Base-by-base conservation (phyloP, 2,113 vertebrate species). In the Clarias magur region DNA sequence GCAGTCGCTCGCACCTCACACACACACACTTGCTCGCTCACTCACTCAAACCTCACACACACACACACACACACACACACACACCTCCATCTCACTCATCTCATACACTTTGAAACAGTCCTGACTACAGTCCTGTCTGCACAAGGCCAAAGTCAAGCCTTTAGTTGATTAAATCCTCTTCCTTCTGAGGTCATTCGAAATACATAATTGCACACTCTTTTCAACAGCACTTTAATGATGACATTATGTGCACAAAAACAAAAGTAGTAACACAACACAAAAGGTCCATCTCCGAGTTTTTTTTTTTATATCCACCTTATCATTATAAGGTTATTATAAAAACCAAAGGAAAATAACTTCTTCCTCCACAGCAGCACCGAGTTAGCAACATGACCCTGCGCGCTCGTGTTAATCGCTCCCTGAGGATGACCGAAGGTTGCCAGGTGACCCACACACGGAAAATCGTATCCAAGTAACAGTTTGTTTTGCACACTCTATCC, bases 381-480 rank as follows among this genome's bases (percentile, higher is more conserved):
- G 12, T 56, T 38, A 38, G 30, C 21, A 21, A 68, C 3, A 72
- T 67, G 62, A 48, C 30, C 42, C 82, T 54, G 65, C 86, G 85
- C 56, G 90, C 56, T 70, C 57, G 72, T 85, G 88, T 81, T 21
- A 83, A 90, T 53, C 91, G 72, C 82, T 89, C 87, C 63, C 88
- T 4, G 78, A 85, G 88, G 87, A 76, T 73, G 54, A 63, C 54
- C 38, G 42, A 67, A 30, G 60, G 90, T 92, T 89, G 89, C 90
- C 88, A 88, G 90, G 90, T 91, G 88, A 90, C 80, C 57, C 67
- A 91, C 89, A 91, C 91, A 68, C 87, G 85, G 86, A 85, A 90
- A 85, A 86, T 92, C 75, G 86, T 88, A 93, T 86, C 87, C 91
- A 93, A 88, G 88, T 90, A 93, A 93, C 88, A 87, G 75, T 92